A percentile compares a stretch with the other conserved stretches of the same genome.
Conservation (phyloP, 2,113 vertebrate species). For the Willisornis vidua region DNA sequence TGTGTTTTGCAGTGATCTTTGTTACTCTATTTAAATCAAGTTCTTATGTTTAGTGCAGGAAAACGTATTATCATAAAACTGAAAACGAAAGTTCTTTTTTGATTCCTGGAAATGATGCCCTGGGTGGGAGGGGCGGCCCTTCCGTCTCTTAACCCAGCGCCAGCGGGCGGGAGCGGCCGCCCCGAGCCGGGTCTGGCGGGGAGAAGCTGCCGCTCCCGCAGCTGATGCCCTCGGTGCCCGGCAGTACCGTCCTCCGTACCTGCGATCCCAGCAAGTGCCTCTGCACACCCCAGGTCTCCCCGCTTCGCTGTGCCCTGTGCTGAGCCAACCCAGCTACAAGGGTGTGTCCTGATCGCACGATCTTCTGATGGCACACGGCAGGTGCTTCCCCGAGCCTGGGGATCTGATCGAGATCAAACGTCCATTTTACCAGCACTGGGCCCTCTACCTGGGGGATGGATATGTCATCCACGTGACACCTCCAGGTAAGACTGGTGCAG, state of each 20-base stretch:
- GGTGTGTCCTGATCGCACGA: not conserved
- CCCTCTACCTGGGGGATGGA: constrained; percentile 90
- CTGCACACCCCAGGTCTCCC: too few relatives aligned
- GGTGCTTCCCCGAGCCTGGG: constrained; percentile 81
- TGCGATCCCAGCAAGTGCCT: too few relatives aligned
- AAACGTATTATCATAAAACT: not conserved
- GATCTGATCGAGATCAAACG: constrained; percentile 94
- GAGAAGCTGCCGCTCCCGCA: not conserved
- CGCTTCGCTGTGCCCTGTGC: too few relatives aligned
- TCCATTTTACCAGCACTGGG: constrained; percentile 82
- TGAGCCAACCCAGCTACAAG: too few relatives aligned
- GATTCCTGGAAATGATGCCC: not conserved
- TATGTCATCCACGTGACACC: constrained; percentile 91
- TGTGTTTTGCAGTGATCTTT: not conserved
- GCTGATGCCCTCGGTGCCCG: not conserved
- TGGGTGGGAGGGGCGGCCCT: not conserved
- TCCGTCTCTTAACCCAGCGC: not conserved
- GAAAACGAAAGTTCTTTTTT: not conserved
- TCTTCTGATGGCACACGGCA: constrained; percentile 65
- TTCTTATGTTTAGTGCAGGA: not conserved
- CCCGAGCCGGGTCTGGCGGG: not conserved
- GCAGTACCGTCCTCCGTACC: too few relatives aligned
- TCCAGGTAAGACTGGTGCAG: constrained; percentile 77
- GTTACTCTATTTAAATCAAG: not conserved
- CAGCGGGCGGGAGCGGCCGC: too few relatives aligned